Evolutionary conservation across 2,113 vertebrate genomes (phyloP).

Genomic region (Polyodon spathula): DNA sequence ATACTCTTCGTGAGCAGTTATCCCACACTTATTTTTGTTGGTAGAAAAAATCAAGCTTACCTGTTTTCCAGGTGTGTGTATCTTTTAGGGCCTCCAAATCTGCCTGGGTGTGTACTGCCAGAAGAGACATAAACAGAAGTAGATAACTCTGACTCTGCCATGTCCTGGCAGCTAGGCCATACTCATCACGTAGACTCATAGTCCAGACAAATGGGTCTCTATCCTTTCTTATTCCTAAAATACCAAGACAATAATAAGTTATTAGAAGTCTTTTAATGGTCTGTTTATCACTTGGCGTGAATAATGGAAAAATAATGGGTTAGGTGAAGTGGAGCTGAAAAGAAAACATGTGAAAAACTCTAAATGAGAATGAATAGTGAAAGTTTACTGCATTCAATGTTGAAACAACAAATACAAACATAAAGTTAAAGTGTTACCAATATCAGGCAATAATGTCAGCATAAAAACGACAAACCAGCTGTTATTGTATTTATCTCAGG

Average conservation of each 20-base stretch:
- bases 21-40: too few relatives aligned
- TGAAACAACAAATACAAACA: neutral
- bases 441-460: too few relatives aligned
- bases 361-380: too few relatives aligned
- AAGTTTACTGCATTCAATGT: too few relatives aligned
- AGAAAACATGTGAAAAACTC: too few relatives aligned
- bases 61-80: constrained; percentile 82
- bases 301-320: too few relatives aligned
- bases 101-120: constrained; percentile 55
- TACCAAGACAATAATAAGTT: constrained; percentile 11
- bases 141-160: constrained; percentile 56
- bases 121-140: constrained; percentile 58
- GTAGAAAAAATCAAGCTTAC: constrained; percentile 63
- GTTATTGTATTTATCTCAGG: too few relatives aligned
- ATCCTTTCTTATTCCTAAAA: constrained; percentile 68
- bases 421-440: neutral
- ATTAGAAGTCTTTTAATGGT: constrained; percentile 5
- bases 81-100: constrained; percentile 66
- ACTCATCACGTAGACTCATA: constrained; percentile 78
- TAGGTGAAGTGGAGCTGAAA: too few relatives aligned
- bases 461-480: too few relatives aligned
- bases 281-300: neutral
- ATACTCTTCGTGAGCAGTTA: too few relatives aligned
- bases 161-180: constrained; percentile 57
- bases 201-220: constrained; percentile 66